Percentiles rank a stretch among this genome's conserved stretches.
phyloP scores from a whole-genome alignment of 2,888 invertebrate species.

The Polydrusus pterygomalis region DNA sequence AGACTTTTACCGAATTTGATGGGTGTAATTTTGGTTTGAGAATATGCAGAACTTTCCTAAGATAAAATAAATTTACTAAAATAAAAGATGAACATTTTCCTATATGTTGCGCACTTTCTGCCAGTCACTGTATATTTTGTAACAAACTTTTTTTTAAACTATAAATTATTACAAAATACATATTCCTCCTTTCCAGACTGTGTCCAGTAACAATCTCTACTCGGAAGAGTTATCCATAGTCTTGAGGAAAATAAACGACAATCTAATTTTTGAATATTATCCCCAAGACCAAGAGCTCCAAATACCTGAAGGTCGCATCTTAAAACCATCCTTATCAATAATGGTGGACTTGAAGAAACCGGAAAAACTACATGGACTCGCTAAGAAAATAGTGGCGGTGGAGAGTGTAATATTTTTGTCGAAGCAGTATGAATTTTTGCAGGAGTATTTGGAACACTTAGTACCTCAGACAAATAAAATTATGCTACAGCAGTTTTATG shows the following conservation, averaged over 20 bases:
- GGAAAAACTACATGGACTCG: conserved; percentile 86
- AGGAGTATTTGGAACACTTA: conserved; percentile 89
- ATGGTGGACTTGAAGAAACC: conserved; percentile 80
- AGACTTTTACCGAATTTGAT: no score
- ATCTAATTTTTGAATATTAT: conserved; percentile 75
- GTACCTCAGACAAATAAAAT: conserved; percentile 82
- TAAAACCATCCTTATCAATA: conserved; percentile 75
- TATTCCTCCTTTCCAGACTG: conserved; percentile 69
- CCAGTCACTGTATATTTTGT: no score
- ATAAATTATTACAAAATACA: no score
- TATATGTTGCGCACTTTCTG: no score
- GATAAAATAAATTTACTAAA: no score
- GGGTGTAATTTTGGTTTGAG: no score
- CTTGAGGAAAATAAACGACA: conserved; percentile 85
- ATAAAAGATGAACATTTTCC: no score
- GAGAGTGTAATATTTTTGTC: conserved; percentile 95
- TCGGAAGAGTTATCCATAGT: conserved; percentile 82
- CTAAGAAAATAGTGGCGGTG: conserved; percentile 91
- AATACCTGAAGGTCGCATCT: conserved; percentile 71
- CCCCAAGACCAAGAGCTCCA: conserved; percentile 59
- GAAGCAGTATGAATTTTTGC: conserved; percentile 89
- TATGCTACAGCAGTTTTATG: conserved; percentile 82
- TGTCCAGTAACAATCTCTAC: conserved; percentile 75
- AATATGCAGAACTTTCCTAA: no score
- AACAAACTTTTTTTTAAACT: no score